phyloP scores from a whole-genome alignment of 2,888 invertebrate species.

The Invenusta paracnida region DNA sequence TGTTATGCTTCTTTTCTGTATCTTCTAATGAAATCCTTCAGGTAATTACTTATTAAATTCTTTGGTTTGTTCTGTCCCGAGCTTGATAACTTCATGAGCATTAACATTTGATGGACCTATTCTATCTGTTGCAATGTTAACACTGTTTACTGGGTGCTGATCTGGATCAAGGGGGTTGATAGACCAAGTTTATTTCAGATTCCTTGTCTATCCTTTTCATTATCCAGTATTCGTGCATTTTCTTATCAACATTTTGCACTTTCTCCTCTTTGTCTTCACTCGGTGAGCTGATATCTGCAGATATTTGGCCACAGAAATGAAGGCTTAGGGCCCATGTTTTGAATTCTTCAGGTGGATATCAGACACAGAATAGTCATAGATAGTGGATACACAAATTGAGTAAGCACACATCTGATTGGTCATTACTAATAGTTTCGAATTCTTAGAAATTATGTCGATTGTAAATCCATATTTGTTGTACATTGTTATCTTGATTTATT shows the following conservation, averaged over 20 bases:
- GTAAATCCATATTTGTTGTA: background rate
- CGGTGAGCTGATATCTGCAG: background rate
- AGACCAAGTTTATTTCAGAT: background rate
- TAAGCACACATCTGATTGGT: no score
- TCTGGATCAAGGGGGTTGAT: slow-evolving; percentile 12
- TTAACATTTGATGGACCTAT: background rate
- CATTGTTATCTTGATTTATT: background rate
- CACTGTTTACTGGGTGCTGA: background rate
- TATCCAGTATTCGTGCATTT: background rate
- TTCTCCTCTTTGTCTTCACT: background rate
- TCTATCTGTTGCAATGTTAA: background rate
- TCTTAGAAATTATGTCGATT: background rate
- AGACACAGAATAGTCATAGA: background rate
- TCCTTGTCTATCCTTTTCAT: background rate
- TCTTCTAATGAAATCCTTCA: background rate
- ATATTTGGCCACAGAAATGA: slow-evolving; percentile 13
- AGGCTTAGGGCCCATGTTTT: slow-evolving; percentile 22
- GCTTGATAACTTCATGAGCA: background rate
- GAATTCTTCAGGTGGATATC: background rate
- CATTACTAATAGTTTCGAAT: background rate
- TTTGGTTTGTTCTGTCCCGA: background rate
- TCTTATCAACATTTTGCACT: background rate
- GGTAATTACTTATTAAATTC: background rate
- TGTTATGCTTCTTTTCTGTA: slow-evolving; percentile 1
- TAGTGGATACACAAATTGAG: background rate